A percentile compares a stretch with the other conserved stretches of the same genome.
phyloP scores from a whole-genome alignment of 2,888 invertebrate genomes.

The Boloria euphrosyne region DNA sequence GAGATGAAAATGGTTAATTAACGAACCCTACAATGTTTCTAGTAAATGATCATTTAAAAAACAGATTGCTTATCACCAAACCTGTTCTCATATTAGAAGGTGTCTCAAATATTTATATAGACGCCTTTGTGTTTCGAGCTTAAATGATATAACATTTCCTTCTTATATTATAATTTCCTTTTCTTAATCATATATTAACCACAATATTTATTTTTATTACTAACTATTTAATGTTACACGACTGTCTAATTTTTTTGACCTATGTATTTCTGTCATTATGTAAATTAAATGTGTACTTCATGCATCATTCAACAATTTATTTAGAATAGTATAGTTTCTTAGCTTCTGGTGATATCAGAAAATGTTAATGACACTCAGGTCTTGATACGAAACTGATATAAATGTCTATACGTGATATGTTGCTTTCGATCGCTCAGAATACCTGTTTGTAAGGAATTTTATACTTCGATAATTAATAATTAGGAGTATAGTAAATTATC shows the following conservation, averaged over 20 bases:
- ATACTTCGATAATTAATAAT: constrained; percentile 43
- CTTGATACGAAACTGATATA: constrained; percentile 59
- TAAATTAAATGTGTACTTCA: constrained; percentile 50
- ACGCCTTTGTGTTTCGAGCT: background rate
- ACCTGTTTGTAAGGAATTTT: constrained; percentile 39
- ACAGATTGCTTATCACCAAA: constrained; percentile 56
- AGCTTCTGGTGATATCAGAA: constrained; percentile 74
- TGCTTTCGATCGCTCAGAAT: constrained; percentile 47
- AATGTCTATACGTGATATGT: constrained; percentile 68
- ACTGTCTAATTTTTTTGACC: constrained; percentile 36
- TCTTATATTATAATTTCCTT: too few relatives aligned
- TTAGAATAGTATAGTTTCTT: constrained; percentile 59
- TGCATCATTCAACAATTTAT: constrained; percentile 74
- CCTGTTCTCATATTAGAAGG: constrained; percentile 18
- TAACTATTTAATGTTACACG: constrained; percentile 24
- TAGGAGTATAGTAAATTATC: constrained; percentile 41
- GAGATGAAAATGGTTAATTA: constrained; percentile 73
- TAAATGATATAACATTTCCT: background rate
- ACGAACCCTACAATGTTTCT: constrained; percentile 67
- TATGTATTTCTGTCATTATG: constrained; percentile 41
- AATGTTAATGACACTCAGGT: constrained; percentile 69
- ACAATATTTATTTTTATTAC: background rate
- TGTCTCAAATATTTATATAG: too few relatives aligned
- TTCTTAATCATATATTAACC: background rate
- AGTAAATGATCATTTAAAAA: constrained; percentile 56